A percentile compares a stretch with the other conserved stretches of the same genome.
These are phyloP conservation scores for Pteropus rufus DNA, from an alignment of 2,797 vertebrate species.

Conservation along the genomic window DNA sequence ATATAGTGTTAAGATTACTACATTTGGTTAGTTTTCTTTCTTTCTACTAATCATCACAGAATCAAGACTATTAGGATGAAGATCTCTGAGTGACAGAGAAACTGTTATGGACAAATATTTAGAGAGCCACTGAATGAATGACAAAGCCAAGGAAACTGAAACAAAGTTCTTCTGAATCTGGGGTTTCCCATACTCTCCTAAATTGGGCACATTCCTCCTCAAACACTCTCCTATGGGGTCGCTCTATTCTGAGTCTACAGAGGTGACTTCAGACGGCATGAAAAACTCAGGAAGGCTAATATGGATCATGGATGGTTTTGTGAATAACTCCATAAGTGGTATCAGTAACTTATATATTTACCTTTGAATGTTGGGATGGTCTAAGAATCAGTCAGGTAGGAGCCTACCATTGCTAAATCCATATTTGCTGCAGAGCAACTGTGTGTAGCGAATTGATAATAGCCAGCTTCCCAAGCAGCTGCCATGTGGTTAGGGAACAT, in stretches of 20 bases:
- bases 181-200: not conserved
- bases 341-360: not conserved
- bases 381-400: not conserved
- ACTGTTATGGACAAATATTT: not conserved
- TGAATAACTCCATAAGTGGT: not conserved
- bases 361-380: not conserved
- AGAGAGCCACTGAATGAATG: not conserved
- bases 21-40: not conserved
- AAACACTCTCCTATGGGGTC: not conserved
- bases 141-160: not conserved
- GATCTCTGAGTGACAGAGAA: not conserved
- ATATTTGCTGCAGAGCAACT: not conserved
- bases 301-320: not conserved
- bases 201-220: not conserved
- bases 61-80: not conserved
- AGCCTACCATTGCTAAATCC: not conserved
- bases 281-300: not conserved
- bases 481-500: conserved; percentile 43
- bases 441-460: conserved; percentile 20
- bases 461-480: conserved; percentile 38
- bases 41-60: not conserved
- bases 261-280: not conserved
- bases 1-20: not conserved
- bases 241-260: not conserved
- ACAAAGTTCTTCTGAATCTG: not conserved